Percentiles rank a stretch among this genome's conserved stretches.
Conservation (phyloP, 2,113 vertebrate species). For the Megaceryle maxima region DNA sequence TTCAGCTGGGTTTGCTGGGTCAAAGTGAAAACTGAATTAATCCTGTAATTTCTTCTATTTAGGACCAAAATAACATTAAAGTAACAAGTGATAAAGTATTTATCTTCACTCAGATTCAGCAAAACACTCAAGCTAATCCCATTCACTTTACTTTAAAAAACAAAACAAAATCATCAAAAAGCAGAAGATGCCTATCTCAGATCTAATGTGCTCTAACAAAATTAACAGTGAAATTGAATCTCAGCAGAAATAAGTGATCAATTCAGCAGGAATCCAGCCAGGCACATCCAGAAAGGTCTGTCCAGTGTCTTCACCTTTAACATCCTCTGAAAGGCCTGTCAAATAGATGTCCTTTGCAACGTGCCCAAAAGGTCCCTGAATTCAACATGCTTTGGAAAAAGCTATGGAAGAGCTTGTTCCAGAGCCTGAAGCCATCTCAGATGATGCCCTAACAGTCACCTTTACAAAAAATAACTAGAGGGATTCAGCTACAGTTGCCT, state of each 20-base stretch:
- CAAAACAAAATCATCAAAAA: background rate
- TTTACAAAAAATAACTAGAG: background rate
- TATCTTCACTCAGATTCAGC: background rate
- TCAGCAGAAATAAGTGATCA: background rate
- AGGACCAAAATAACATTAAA: background rate
- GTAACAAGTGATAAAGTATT: background rate
- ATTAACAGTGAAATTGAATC: background rate
- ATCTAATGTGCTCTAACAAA: background rate
- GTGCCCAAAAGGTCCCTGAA: background rate
- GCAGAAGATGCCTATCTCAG: background rate
- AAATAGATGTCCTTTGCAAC: background rate
- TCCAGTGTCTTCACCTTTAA: background rate
- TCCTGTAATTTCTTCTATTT: background rate
- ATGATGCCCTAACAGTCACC: background rate
- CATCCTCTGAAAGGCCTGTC: background rate
- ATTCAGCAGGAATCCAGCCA: background rate
- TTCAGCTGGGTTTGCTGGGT: background rate
- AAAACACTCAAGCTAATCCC: background rate
- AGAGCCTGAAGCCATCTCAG: background rate
- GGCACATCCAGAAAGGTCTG: background rate
- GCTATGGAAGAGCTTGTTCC: background rate
- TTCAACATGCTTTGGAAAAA: background rate
- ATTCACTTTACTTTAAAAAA: background rate
- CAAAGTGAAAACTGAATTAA: background rate
- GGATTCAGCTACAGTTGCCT: background rate